A percentile compares a stretch with the other conserved stretches of the same genome.
Conservation (phyloP, 2,888 invertebrate genomes). For the Leptinotarsa rubiginosa region DNA sequence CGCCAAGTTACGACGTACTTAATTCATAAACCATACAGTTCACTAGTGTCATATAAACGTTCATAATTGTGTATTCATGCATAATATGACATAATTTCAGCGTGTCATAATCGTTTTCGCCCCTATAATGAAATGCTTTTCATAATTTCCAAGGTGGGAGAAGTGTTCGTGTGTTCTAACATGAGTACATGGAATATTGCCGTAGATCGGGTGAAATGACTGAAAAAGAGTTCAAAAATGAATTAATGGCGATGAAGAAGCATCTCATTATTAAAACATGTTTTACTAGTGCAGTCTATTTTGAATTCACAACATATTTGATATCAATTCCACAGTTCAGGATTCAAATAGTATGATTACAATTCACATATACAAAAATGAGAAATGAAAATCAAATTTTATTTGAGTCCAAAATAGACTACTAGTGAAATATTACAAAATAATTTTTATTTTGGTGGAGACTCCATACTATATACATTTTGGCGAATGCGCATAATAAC, state of each 20-base stretch:
- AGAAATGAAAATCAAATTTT: too few species aligned
- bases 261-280: too few species aligned
- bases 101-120: conserved; percentile 57
- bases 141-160: conserved; percentile 37
- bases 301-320: too few species aligned
- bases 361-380: too few species aligned
- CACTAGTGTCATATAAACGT: conserved; percentile 33
- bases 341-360: too few species aligned
- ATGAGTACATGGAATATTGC: background rate
- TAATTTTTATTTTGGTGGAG: too few species aligned
- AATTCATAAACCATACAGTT: conserved; percentile 35
- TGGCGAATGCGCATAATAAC: too few species aligned
- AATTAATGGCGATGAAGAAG: background rate
- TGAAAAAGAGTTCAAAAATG: background rate
- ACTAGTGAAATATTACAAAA: too few species aligned
- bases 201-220: conserved; percentile 1
- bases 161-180: conserved; percentile 22
- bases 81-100: conserved; percentile 61
- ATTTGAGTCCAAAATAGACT: too few species aligned
- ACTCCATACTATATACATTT: too few species aligned
- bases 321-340: too few species aligned
- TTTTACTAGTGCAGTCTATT: too few species aligned
- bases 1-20: conserved; percentile 29
- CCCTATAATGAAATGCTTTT: conserved; percentile 54
- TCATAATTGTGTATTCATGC: conserved; percentile 60